Evolutionary conservation across 2,797 vertebrate genomes (phyloP), one percentile per base, ranked within the genome.

Genomic region (Pipistrellus pipistrellus): DNA sequence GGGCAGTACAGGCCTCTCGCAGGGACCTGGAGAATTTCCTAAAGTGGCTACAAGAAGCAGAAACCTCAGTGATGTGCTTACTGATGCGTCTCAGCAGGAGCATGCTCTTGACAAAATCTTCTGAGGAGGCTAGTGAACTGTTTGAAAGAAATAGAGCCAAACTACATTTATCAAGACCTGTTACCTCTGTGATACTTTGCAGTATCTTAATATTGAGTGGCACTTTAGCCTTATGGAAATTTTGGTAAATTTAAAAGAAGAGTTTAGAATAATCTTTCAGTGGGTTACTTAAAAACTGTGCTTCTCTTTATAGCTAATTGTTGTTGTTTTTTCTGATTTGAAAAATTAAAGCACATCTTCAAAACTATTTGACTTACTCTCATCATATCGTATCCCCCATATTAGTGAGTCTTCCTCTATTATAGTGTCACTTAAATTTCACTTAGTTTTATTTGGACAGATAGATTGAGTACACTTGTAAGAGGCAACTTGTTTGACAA

Each of bases 11-110:
- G 98, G 96, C 97, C 94, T 99, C 98, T 57, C 98, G 99, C 72
- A 98, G 98, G 96, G 99, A 99, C 97, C 98, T 99, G 93, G 99
- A 99, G 97, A 98, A 98, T 94, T 99, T 99, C 96, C 98, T 99
- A n/a, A 99, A 99, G 97, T 99, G 99, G 99, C 98, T 99, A 68
- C 99, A 99, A 96, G 99, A 99, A 98, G 99, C 99, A 1, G 99
- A 99, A 98, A 99, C 99, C 0, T 99, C 99, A 0, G 98, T 99
- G 84, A 99, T 12, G 98, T 99, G 88, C 98, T 99, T 82, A 98
- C 98, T 0, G 99, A 99, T 23, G 99, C 99, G 92, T 99, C 99
- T 20, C 98, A 99, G 96, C 98, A 99, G 96, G 99, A 99, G 97
- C 98, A 98, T 75, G 97, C 99, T 48, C 98, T 64, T 55, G 83